Base-by-base conservation (phyloP, 2,113 vertebrate species). In the Lepus timidus region DNA sequence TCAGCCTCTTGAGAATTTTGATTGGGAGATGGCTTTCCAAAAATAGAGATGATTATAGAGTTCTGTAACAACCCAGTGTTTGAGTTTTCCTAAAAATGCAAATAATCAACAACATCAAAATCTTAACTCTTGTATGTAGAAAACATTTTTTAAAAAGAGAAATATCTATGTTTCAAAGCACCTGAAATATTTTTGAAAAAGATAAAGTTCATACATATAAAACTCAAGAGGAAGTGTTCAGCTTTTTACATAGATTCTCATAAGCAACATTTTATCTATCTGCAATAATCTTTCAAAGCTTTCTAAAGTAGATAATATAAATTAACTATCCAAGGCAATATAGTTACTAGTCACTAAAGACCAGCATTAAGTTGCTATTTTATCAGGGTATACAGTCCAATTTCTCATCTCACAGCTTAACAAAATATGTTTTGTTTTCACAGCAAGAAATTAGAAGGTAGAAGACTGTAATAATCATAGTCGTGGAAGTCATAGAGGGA, bases 81-180 rank as follows among this genome's bases (percentile, higher is more conserved):
- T 80, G 49, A 67, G 13, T 76, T 80, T 89, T 84, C 61, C 91
- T 95, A 65, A 95, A 93, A 81, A 94, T 95, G 19, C 19, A 94
- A 96, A 82, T 73, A 96, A 95, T 88, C 71, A 91, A 39, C 29
- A 81, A 85, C 58, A 78, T 85, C 33, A 90, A 92, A 96, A 64
- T 82, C 33, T 67, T 55, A 90, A 85, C 11, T 92, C 31, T 19
- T 83, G 9, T 92, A 91, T 75, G 58, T 25, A 19, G 58, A 92
- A 97, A 93, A 85, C 12, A 85, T 58, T 61, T 33, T 52, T 25
- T 33, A 89, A 89, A 87, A 71, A 49, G 9, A 86, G 52, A 94
- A 83, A 79, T 31, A 83, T 51, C 67, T 19, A 76, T 76, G 4
- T 90, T 91, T 74, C 23, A 79, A 94, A 93, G 68, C 49, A 22